phyloP scores from a whole-genome alignment of 2,888 invertebrate genomes.

The Ormyrus thymus region DNA sequence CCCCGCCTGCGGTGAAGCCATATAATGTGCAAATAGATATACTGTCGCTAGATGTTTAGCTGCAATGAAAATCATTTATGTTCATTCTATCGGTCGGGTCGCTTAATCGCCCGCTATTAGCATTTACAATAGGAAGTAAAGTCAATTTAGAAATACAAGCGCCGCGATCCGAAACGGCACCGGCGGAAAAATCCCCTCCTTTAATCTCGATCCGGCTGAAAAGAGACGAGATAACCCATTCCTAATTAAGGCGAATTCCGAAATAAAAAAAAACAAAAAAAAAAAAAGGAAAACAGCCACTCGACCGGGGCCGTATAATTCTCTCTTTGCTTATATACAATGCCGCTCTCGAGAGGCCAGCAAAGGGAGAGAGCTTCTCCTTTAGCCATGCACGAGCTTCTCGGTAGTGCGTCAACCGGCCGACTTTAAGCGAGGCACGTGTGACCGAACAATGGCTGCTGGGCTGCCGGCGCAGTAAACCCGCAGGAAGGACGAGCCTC shows the following conservation, averaged over 20 bases:
- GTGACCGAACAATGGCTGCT: constrained; percentile 45
- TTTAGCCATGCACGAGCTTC: background rate
- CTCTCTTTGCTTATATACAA: too few relatives aligned
- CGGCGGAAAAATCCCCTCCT: too few relatives aligned
- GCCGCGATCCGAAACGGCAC: too few relatives aligned
- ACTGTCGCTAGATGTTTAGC: background rate
- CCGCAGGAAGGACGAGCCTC: constrained; percentile 29
- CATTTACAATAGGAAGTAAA: background rate
- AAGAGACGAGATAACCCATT: too few relatives aligned
- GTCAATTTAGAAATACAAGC: too few relatives aligned
- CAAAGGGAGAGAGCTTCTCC: background rate
- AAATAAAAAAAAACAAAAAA: too few relatives aligned
- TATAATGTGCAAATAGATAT: background rate
- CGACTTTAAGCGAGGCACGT: constrained; percentile 47
- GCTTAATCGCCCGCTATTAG: background rate
- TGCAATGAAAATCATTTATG: constrained; percentile 6
- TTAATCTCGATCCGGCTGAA: too few relatives aligned
- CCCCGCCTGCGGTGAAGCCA: constrained; percentile 2
- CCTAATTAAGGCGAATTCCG: too few relatives aligned
- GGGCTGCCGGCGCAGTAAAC: constrained; percentile 2
- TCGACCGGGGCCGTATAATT: too few relatives aligned
- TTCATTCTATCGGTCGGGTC: constrained; percentile 12
- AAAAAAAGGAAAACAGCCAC: too few relatives aligned
- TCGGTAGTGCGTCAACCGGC: constrained; percentile 16
- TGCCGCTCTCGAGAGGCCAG: too few relatives aligned